A percentile compares a stretch with the other conserved stretches of the same genome.
Conservation (phyloP, 2,888 invertebrate species). For the Cryptosula pallasiana region DNA sequence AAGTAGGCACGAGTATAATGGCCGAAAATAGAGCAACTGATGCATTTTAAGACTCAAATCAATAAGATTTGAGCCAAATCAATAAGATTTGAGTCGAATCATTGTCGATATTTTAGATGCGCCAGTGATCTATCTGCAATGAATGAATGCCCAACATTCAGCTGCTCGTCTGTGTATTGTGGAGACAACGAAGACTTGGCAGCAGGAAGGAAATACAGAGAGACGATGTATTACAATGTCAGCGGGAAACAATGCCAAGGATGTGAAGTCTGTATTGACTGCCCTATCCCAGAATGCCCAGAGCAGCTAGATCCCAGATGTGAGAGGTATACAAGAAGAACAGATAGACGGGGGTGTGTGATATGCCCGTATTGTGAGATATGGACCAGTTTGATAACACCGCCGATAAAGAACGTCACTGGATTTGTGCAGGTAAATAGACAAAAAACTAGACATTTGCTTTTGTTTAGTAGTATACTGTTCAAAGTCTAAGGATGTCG, state of each 20-base stretch:
- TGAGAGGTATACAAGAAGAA: background rate
- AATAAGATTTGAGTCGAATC: too few relatives aligned
- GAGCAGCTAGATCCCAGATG: background rate
- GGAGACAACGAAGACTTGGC: slow-evolving; percentile 19
- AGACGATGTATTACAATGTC: background rate
- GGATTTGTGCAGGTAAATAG: slow-evolving; percentile 10
- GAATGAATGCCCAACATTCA: background rate
- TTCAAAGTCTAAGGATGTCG: background rate
- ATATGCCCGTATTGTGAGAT: slow-evolving; percentile 10
- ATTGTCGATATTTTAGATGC: background rate
- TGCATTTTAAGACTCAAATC: too few relatives aligned
- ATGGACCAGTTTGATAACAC: background rate
- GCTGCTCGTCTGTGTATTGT: background rate
- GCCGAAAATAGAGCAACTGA: too few relatives aligned
- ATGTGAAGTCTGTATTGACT: slow-evolving; percentile 2
- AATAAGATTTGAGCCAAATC: too few relatives aligned
- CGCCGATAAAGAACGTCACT: background rate
- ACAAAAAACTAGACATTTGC: too few relatives aligned
- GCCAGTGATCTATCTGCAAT: background rate
- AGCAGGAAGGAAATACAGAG: background rate
- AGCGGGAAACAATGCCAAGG: background rate
- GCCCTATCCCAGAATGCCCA: background rate
- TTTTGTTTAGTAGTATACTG: background rate
- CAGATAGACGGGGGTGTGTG: slow-evolving; percentile 12
- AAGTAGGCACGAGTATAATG: too few relatives aligned